Evolutionary conservation across 2,113 vertebrate species (phyloP).

Genomic region (Mola mola): DNA sequence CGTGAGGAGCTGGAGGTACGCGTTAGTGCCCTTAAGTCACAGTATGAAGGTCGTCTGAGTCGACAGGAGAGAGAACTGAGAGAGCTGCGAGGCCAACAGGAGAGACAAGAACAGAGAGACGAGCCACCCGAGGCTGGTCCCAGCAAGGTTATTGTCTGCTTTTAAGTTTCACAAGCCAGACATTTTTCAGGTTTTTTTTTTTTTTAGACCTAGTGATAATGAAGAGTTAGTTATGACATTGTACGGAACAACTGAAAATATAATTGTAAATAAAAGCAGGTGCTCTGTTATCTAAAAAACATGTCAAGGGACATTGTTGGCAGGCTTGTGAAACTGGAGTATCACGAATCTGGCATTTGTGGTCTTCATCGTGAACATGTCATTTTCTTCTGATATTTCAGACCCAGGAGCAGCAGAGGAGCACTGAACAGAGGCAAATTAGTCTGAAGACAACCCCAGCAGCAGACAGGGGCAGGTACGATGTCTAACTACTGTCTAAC

Average conservation of each 20-base stretch:
- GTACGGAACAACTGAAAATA: no score
- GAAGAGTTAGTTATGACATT: no score
- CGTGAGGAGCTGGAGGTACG: constrained; percentile 94
- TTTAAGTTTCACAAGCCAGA: neutral
- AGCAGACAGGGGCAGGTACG: constrained; percentile 95
- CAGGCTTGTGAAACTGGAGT: neutral
- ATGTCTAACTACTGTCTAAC: neutral
- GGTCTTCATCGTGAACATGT: neutral
- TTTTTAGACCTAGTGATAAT: no score
- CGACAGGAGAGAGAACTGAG: constrained; percentile 92
- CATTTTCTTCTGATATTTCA: constrained; percentile 59
- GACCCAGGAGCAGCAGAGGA: constrained; percentile 92
- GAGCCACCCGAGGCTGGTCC: constrained; percentile 88
- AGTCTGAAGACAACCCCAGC: constrained; percentile 91
- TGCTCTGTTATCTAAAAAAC: no score
- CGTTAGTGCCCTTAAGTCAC: constrained; percentile 93
- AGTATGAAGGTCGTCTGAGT: constrained; percentile 94
- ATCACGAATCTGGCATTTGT: neutral
- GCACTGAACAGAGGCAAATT: constrained; percentile 87
- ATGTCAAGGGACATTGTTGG: neutral
- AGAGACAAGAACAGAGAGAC: constrained; percentile 94
- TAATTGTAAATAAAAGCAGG: no score
- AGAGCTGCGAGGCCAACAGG: constrained; percentile 90
- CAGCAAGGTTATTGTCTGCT: constrained; percentile 84
- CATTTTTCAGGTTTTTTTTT: no score